These are phyloP conservation scores for Platysteira castanea DNA, from an alignment of 2,113 vertebrate genomes.

Conservation along the genomic window DNA sequence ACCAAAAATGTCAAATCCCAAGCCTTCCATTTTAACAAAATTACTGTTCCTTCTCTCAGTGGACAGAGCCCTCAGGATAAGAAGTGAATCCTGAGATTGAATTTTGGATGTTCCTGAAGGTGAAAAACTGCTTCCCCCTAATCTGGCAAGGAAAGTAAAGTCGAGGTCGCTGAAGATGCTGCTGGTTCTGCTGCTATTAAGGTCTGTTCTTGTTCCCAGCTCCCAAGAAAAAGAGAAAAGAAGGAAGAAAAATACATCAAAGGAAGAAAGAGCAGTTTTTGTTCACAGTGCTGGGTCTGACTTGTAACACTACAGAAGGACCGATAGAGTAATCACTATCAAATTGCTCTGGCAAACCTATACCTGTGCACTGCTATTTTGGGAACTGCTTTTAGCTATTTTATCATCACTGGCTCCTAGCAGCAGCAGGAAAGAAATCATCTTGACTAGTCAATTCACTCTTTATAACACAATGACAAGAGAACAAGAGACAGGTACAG, in stretches of 20 bases:
- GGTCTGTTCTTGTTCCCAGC: background rate
- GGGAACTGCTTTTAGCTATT: slow-evolving; percentile 14
- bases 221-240: background rate
- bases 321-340: background rate
- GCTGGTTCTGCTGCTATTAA: background rate
- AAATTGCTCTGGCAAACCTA: background rate
- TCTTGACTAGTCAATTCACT: slow-evolving; percentile 34
- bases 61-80: background rate
- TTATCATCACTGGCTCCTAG: slow-evolving; percentile 11
- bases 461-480: background rate
- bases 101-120: background rate
- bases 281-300: background rate
- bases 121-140: background rate
- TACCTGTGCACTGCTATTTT: slow-evolving; percentile 43
- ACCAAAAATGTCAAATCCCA: background rate
- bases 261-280: background rate
- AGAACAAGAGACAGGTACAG: slow-evolving; percentile 36
- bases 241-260: background rate
- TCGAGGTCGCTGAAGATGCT: background rate
- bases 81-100: background rate
- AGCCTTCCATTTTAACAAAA: background rate
- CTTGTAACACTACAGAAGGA: background rate
- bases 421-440: slow-evolving; percentile 21
- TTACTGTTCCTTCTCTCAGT: background rate
- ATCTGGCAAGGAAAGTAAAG: background rate